Evolutionary conservation across 2,888 invertebrate species (phyloP).

Genomic region (Limnephilus rhombicus): DNA sequence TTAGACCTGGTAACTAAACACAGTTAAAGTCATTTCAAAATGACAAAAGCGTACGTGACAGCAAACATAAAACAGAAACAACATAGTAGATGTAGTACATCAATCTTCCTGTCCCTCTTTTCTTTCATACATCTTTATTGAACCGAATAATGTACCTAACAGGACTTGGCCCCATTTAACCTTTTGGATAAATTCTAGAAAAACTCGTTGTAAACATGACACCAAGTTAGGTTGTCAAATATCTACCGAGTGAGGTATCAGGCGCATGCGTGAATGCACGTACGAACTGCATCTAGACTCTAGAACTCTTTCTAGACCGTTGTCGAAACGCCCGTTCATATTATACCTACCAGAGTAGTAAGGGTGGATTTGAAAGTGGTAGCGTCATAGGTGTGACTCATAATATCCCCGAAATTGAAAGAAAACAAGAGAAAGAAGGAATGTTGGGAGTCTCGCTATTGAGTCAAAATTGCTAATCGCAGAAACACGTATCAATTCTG

Average conservation of each 20-base stretch:
- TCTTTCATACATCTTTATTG: neutral
- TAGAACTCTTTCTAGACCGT: too few relatives aligned
- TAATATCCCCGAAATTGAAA: neutral
- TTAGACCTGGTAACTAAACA: neutral
- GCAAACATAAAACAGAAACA: neutral
- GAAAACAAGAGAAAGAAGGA: too few relatives aligned
- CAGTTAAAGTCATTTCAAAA: neutral
- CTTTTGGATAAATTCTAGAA: neutral
- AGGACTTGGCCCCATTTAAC: neutral
- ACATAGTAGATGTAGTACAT: neutral
- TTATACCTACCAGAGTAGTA: neutral
- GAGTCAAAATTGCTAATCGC: too few relatives aligned
- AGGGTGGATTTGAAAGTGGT: neutral
- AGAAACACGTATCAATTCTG: neutral
- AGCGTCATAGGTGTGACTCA: neutral
- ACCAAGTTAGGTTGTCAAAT: neutral
- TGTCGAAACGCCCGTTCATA: too few relatives aligned
- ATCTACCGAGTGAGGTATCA: too few relatives aligned
- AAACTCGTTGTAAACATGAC: neutral
- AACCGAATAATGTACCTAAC: neutral
- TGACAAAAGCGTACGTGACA: neutral
- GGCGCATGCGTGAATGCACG: too few relatives aligned
- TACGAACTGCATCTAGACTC: too few relatives aligned
- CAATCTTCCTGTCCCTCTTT: neutral
- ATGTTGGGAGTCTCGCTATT: too few relatives aligned